Conservation (phyloP, 2,113 vertebrate genomes). For the Tautogolabrus adspersus region DNA sequence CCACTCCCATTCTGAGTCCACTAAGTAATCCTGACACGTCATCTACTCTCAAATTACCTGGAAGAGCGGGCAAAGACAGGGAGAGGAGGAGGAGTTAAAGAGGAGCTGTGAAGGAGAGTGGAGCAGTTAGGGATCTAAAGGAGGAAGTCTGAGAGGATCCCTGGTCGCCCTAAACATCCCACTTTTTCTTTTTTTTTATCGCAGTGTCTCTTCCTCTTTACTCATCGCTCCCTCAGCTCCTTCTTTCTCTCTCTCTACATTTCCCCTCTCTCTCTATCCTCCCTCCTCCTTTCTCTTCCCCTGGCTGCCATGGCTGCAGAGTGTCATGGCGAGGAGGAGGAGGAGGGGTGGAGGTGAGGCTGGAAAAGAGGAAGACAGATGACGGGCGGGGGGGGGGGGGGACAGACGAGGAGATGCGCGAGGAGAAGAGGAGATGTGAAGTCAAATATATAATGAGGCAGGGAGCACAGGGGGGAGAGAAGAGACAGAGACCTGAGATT, state of each 20-base stretch:
- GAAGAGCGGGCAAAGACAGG: slow-evolving; percentile 34
- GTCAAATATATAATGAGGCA: slow-evolving; percentile 1
- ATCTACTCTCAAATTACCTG: slow-evolving; percentile 61
- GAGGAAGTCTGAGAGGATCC: too few relatives aligned
- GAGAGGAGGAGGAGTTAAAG: slow-evolving; percentile 1
- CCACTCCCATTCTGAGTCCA: slow-evolving; percentile 36
- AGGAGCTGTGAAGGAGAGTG: too few relatives aligned
- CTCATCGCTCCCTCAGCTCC: too few relatives aligned
- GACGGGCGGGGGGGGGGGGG: slow-evolving; percentile 20
- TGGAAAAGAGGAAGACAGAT: slow-evolving; percentile 27
- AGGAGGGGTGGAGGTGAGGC: slow-evolving; percentile 23
- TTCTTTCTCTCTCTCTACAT: not conserved
- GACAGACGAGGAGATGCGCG: slow-evolving; percentile 15
- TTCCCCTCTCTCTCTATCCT: not conserved
- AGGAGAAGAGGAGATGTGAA: too few relatives aligned
- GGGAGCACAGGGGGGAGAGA: not conserved
- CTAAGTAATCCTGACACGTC: slow-evolving; percentile 66
- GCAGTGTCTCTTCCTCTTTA: not conserved
- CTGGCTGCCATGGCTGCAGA: slow-evolving; percentile 36
- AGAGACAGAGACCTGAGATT: not conserved
- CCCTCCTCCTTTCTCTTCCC: too few relatives aligned
- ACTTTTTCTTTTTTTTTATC: not conserved
- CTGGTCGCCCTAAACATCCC: slow-evolving; percentile 4
- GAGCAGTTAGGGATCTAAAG: not conserved
- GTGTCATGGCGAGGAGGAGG: slow-evolving; percentile 15